phyloP scores from a whole-genome alignment of 2,797 vertebrate species.

The Pantherophis alleghaniensis region DNA sequence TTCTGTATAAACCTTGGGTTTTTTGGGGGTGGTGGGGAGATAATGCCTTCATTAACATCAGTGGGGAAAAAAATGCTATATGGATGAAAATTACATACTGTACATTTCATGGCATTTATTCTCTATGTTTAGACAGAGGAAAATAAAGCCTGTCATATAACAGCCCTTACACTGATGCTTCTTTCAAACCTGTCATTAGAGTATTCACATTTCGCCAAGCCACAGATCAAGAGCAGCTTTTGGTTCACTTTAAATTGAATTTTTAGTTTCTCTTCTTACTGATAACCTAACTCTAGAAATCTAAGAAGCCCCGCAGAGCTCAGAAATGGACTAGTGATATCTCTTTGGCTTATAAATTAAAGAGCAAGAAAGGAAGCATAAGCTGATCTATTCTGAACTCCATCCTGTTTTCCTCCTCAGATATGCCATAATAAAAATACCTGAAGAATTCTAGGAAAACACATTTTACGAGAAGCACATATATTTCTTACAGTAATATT shows the following conservation, averaged over 20 bases:
- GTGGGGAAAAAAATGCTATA: background rate
- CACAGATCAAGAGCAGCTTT: background rate
- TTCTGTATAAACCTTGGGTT: background rate
- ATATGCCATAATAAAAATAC: background rate
- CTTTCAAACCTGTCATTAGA: background rate
- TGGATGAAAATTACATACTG: background rate
- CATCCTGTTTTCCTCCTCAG: background rate
- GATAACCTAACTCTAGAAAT: constrained; percentile 8
- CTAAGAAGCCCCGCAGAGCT: background rate
- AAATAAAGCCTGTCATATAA: background rate
- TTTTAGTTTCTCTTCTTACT: background rate
- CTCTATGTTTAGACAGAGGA: background rate
- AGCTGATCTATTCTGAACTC: background rate
- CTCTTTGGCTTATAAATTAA: background rate
- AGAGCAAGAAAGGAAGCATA: background rate
- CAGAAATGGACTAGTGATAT: background rate
- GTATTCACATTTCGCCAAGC: background rate
- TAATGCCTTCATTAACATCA: background rate
- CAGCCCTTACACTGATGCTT: background rate
- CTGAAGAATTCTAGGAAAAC: background rate
- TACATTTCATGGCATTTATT: background rate
- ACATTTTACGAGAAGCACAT: background rate
- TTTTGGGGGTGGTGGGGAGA: background rate
- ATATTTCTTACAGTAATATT: background rate
- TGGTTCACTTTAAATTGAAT: background rate